Evolutionary conservation across 2,888 invertebrate genomes (phyloP).

Genomic region (Cylindroiulus punctatus): DNA sequence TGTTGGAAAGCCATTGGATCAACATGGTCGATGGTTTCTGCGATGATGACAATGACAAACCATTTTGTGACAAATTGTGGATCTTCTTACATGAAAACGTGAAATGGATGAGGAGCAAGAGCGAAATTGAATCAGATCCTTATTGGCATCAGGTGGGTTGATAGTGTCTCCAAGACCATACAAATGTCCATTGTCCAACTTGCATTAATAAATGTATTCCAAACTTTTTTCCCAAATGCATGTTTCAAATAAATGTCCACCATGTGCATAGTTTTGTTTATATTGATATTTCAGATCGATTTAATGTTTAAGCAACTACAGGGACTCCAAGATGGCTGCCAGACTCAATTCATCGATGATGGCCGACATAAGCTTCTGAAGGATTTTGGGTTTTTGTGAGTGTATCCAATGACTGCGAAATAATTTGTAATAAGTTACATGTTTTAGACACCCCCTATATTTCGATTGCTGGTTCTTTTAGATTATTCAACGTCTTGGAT

Average conservation of each 20-base stretch:
- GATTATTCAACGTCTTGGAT: constrained; percentile 78
- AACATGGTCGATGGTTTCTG: constrained; percentile 71
- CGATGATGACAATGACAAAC: constrained; percentile 70
- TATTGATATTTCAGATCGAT: constrained; percentile 25
- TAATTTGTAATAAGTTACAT: neutral
- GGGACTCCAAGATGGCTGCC: constrained; percentile 70
- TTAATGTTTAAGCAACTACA: neutral
- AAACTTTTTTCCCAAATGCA: too few relatives aligned
- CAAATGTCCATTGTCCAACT: too few relatives aligned
- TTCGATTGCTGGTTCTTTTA: constrained; percentile 61
- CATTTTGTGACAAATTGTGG: constrained; percentile 73
- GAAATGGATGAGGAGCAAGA: constrained; percentile 72
- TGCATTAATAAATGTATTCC: too few relatives aligned
- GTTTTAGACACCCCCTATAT: neutral
- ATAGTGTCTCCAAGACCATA: too few relatives aligned
- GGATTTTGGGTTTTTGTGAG: constrained; percentile 59
- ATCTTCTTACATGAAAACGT: constrained; percentile 75
- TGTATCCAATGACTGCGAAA: neutral
- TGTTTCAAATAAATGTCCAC: too few relatives aligned
- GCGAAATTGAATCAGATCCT: constrained; percentile 71
- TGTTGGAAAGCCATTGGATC: constrained; percentile 81
- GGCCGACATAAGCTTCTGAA: constrained; percentile 36
- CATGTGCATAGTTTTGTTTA: too few relatives aligned
- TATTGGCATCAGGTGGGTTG: constrained; percentile 86
- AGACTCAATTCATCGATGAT: constrained; percentile 72